phyloP scores from a whole-genome alignment of 2,888 invertebrate genomes.

The Laspeyria flexula region DNA sequence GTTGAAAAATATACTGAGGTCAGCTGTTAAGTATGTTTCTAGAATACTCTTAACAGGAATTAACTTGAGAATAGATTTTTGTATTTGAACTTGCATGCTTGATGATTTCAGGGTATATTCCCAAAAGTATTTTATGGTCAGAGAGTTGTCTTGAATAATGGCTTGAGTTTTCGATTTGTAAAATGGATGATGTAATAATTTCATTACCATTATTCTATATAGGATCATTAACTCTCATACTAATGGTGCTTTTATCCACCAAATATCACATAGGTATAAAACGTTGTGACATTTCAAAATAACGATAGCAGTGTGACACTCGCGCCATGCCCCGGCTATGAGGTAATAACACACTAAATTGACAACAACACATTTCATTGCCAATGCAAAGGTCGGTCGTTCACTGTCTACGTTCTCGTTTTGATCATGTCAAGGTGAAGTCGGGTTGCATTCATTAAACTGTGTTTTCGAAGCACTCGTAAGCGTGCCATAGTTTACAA shows the following conservation, averaged over 20 bases:
- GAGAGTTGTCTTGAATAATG: too few species aligned
- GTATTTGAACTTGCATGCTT: too few species aligned
- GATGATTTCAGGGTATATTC: too few species aligned
- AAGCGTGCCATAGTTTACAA: background rate
- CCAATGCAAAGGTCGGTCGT: constrained; percentile 65
- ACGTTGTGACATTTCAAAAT: constrained; percentile 13
- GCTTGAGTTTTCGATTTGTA: too few species aligned
- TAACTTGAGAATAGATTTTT: too few species aligned
- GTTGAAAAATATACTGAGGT: background rate
- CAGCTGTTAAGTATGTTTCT: background rate
- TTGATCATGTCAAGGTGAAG: constrained; percentile 62
- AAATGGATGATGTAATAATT: too few species aligned
- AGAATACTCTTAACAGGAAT: too few species aligned
- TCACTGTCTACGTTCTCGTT: constrained; percentile 64
- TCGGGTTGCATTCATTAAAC: constrained; percentile 57
- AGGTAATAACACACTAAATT: constrained; percentile 41
- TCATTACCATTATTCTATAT: too few species aligned
- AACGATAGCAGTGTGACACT: constrained; percentile 16
- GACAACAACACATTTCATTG: constrained; percentile 51
- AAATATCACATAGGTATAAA: background rate
- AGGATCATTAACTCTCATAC: too few species aligned
- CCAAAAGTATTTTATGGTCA: too few species aligned
- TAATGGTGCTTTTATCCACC: background rate
- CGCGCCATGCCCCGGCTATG: constrained; percentile 16
- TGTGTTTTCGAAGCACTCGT: constrained; percentile 13